phyloP scores from a whole-genome alignment of 2,113 vertebrate species.

The Fregata magnificens region DNA sequence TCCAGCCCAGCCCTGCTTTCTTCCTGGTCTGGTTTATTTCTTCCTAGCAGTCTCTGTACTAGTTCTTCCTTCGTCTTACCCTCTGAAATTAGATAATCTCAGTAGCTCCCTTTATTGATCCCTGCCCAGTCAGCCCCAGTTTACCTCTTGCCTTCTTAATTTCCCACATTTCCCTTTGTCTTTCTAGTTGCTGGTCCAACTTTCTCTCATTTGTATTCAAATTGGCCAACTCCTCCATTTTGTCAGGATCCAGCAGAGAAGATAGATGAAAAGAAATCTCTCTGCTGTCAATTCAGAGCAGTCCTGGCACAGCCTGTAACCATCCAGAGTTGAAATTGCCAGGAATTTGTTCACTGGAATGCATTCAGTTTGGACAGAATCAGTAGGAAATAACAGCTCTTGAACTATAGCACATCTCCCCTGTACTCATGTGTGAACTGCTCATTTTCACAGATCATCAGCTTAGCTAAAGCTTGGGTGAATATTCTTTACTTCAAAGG shows the following conservation, averaged over 20 bases:
- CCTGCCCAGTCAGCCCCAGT: neutral
- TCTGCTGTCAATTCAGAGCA: conserved; percentile 56
- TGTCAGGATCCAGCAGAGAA: conserved; percentile 58
- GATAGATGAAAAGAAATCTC: conserved; percentile 56
- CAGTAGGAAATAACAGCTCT: conserved; percentile 64
- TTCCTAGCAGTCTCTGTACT: neutral
- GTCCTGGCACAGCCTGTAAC: conserved; percentile 48
- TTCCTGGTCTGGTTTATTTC: neutral
- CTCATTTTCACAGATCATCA: conserved; percentile 68
- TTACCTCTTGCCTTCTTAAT: neutral
- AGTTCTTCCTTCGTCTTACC: neutral
- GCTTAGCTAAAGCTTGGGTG: conserved; percentile 46
- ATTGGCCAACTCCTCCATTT: conserved; percentile 49
- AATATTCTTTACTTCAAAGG: neutral
- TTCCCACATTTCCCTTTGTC: neutral
- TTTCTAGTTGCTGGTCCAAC: neutral
- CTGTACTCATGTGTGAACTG: conserved; percentile 66
- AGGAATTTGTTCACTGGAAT: conserved; percentile 63
- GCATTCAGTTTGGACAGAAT: conserved; percentile 60
- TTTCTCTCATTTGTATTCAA: conserved; percentile 50
- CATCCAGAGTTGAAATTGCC: conserved; percentile 64
- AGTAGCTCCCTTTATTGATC: neutral
- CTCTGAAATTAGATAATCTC: neutral
- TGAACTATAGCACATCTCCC: conserved; percentile 56
- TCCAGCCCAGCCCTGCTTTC: neutral